Conservation (phyloP, 2,888 invertebrate species). For the Hoplodrina ambigua region DNA sequence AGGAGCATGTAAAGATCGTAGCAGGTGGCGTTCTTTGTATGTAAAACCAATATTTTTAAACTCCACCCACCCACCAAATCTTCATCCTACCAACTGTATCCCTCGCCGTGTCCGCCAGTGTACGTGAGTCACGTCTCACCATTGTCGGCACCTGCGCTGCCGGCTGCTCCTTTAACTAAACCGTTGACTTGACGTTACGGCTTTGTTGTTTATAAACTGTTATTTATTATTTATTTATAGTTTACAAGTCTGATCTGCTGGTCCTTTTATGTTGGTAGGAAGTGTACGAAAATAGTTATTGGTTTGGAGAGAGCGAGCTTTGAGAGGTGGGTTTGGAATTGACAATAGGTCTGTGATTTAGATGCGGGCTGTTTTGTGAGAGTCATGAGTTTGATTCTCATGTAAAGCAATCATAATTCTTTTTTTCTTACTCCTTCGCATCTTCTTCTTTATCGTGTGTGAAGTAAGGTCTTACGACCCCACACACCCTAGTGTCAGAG, state of each 20-base stretch:
- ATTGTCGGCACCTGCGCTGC: slow-evolving; percentile 76
- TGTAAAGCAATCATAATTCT: too few species aligned
- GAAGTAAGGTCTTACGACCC: too few species aligned
- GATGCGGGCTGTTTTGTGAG: not conserved
- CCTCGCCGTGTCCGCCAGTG: slow-evolving; percentile 55
- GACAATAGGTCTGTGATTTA: not conserved
- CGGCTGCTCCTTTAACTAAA: slow-evolving; percentile 65
- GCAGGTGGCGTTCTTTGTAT: too few species aligned
- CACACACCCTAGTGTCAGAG: too few species aligned
- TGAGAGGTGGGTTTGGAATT: not conserved
- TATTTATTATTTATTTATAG: slow-evolving; percentile 46
- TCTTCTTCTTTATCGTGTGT: too few species aligned
- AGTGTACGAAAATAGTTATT: slow-evolving; percentile 5
- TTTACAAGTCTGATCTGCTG: slow-evolving; percentile 16
- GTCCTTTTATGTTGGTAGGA: slow-evolving; percentile 26
- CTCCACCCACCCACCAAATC: too few species aligned
- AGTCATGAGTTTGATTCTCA: not conserved
- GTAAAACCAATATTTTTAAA: not conserved
- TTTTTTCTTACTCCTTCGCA: too few species aligned
- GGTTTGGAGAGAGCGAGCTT: not conserved
- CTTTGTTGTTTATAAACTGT: slow-evolving; percentile 52
- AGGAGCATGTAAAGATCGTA: too few species aligned
- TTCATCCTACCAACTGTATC: not conserved
- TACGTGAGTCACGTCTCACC: slow-evolving; percentile 65
- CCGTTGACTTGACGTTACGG: slow-evolving; percentile 59